A percentile compares a stretch with the other conserved stretches of the same genome.
Conservation (phyloP, 2,113 vertebrate species). For the Bungarus multicinctus region DNA sequence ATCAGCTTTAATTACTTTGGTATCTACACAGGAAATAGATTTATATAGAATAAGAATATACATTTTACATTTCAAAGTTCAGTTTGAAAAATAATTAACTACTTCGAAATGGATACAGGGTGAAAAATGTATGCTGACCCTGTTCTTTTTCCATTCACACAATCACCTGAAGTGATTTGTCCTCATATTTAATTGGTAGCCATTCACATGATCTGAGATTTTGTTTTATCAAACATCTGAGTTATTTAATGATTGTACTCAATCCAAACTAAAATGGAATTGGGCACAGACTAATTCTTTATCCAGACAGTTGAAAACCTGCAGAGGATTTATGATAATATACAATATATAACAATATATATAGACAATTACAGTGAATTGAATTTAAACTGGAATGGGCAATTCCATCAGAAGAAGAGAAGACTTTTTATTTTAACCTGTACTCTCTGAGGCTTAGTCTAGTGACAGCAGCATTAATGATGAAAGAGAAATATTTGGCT, state of each 20-base stretch:
- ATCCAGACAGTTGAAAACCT: background rate
- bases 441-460: background rate
- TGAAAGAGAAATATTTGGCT: background rate
- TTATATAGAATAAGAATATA: background rate
- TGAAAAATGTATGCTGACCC: background rate
- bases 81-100: background rate
- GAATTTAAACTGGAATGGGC: background rate
- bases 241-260: background rate
- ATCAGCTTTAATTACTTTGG: accelerated
- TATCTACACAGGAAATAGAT: background rate
- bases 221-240: background rate
- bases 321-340: background rate
- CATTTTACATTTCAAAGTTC: background rate
- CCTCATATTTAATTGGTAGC: background rate
- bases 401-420: background rate
- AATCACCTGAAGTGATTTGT: background rate
- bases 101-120: background rate
- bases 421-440: background rate
- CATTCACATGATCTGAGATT: background rate
- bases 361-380: background rate
- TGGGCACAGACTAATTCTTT: background rate
- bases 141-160: background rate
- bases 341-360: background rate
- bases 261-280: background rate
- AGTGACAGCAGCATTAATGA: background rate